Conservation (phyloP, 92 coral and sea anemone genomes). For the Pocillopora grandis region DNA sequence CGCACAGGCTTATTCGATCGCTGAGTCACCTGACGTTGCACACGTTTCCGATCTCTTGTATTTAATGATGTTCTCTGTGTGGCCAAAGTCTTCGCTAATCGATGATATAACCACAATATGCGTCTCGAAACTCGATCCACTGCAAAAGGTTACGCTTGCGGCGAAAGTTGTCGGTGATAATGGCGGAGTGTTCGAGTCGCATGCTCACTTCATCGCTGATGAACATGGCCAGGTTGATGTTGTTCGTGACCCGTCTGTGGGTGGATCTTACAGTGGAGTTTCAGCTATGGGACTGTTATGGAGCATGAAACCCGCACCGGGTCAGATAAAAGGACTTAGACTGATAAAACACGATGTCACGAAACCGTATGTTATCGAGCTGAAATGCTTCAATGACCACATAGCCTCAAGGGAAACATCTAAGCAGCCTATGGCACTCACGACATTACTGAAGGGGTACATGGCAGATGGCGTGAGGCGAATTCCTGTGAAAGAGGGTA, state of each 20-base stretch:
- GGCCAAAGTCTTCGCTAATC: slow-evolving; percentile 20
- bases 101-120: slow-evolving; percentile 17
- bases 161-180: slow-evolving; percentile 39
- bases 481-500: slow-evolving; percentile 43
- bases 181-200: slow-evolving; percentile 23
- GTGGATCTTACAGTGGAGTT: slow-evolving; percentile 45
- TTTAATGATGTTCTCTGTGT: not conserved
- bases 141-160: slow-evolving; percentile 23
- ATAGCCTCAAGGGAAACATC: not conserved
- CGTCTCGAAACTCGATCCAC: slow-evolving; percentile 15
- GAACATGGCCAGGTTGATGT: slow-evolving; percentile 21
- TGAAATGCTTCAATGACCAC: slow-evolving; percentile 31
- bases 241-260: slow-evolving; percentile 34
- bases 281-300: slow-evolving; percentile 45
- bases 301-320: slow-evolving; percentile 30
- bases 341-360: slow-evolving; percentile 38
- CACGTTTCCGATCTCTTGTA: not conserved
- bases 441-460: slow-evolving; percentile 47
- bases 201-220: slow-evolving; percentile 42
- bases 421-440: slow-evolving; percentile 6
- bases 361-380: slow-evolving; percentile 12
- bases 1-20: too few species aligned
- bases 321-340: slow-evolving; percentile 20
- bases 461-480: slow-evolving; percentile 57
- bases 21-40: too few species aligned